Percentiles rank a stretch among this genome's conserved stretches.
These are phyloP conservation scores for Pseudorasbora parva DNA, from an alignment of 2,113 vertebrate species.

Conservation along the genomic window DNA sequence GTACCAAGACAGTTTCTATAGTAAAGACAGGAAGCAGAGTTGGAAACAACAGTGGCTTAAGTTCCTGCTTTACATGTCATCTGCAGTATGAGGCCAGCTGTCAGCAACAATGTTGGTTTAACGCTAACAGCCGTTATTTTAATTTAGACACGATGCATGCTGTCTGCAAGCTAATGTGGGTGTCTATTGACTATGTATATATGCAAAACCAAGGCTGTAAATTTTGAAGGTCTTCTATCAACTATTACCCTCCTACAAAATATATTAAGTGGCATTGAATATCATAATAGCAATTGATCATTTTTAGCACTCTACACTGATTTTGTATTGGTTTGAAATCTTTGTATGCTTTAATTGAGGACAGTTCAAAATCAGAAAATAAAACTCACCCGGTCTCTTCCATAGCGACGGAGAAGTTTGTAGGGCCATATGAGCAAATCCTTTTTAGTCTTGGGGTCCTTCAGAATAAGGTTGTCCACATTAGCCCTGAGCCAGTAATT, in stretches of 20 bases:
- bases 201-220: not conserved
- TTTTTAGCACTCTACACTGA: not conserved
- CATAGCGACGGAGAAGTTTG: constrained; percentile 92
- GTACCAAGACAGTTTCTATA: constrained; percentile 53
- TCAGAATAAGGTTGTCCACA: constrained; percentile 80
- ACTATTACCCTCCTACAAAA: not conserved
- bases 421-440: constrained; percentile 88
- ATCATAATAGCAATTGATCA: not conserved
- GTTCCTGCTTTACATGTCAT: constrained; percentile 54
- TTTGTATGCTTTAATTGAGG: not conserved
- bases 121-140: constrained; percentile 12
- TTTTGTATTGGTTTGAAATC: constrained; percentile 1
- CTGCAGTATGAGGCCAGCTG: constrained; percentile 39
- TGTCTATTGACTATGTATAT: constrained; percentile 4
- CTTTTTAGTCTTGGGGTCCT: constrained; percentile 78
- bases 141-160: not conserved
- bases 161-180: not conserved
- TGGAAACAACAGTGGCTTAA: constrained; percentile 56
- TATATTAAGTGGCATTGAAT: not conserved
- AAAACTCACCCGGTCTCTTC: constrained; percentile 87
- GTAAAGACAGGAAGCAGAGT: constrained; percentile 56
- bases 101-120: constrained; percentile 34
- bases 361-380: not conserved
- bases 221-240: not conserved
- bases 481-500: constrained; percentile 87